These are phyloP conservation scores for Poliocrania exsul DNA, from an alignment of 2,797 vertebrate species.

Conservation along the genomic window DNA sequence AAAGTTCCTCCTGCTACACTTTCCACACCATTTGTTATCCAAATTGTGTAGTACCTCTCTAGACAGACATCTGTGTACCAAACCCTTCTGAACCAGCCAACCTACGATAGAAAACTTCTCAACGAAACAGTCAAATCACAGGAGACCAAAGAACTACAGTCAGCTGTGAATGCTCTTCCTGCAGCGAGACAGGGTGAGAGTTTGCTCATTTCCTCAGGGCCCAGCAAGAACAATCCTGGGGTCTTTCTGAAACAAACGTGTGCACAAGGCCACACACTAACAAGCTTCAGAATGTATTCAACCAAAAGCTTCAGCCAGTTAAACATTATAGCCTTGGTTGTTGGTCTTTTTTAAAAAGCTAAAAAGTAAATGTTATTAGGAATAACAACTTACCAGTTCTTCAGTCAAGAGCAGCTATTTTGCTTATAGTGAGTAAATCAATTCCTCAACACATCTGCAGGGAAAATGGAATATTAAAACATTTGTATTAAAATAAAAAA, in stretches of 20 bases:
- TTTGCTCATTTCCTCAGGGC: neutral
- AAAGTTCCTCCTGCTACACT: neutral
- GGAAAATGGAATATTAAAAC: slow-evolving; percentile 46
- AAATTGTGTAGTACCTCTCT: neutral
- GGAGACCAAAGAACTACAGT: neutral
- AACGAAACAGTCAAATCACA: neutral
- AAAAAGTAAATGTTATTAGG: slow-evolving; percentile 38
- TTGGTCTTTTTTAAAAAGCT: neutral
- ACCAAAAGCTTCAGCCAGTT: neutral
- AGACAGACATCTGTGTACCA: neutral
- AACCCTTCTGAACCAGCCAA: neutral
- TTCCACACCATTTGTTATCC: neutral
- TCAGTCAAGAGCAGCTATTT: slow-evolving; percentile 59
- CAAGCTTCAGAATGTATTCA: neutral
- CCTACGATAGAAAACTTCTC: neutral
- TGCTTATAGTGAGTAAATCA: slow-evolving; percentile 47
- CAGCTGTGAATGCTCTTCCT: neutral
- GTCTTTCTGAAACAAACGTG: neutral
- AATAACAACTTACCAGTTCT: slow-evolving; percentile 75
- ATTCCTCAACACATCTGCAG: slow-evolving; percentile 64
- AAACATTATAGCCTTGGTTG: neutral
- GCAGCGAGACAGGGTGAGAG: neutral
- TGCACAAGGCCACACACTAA: neutral
- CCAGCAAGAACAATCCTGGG: neutral
- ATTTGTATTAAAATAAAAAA: neutral